These are phyloP conservation scores for Pelochelys cantorii DNA, from an alignment of 2,797 vertebrate species.

Conservation along the genomic window DNA sequence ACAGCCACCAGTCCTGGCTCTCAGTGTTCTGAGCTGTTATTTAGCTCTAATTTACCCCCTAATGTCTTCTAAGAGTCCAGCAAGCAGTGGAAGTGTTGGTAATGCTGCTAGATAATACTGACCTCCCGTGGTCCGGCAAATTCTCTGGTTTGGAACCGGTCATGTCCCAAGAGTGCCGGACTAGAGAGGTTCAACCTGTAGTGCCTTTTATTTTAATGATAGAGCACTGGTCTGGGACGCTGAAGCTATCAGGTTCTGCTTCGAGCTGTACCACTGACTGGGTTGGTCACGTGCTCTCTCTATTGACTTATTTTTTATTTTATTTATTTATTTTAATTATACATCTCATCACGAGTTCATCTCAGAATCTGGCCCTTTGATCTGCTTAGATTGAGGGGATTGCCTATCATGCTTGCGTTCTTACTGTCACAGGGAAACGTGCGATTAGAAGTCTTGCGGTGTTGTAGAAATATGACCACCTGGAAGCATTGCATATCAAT, in stretches of 20 bases:
- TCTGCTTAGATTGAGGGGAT: rapidly evolving
- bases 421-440: rapidly evolving
- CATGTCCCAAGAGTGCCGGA: too few species aligned
- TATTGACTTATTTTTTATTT: too few species aligned
- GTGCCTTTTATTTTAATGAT: neutral
- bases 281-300: neutral
- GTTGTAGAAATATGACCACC: neutral
- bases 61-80: too few species aligned
- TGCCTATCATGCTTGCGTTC: rapidly evolving
- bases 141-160: too few species aligned
- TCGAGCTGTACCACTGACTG: neutral
- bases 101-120: too few species aligned
- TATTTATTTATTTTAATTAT: neutral
- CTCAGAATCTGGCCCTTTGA: neutral
- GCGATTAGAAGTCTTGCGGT: neutral
- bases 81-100: too few species aligned
- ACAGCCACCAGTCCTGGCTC: too few species aligned
- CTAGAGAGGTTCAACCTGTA: neutral
- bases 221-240: neutral
- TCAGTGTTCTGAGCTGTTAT: too few species aligned
- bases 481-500: neutral
- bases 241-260: neutral
- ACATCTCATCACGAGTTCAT: neutral
- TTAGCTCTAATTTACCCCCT: too few species aligned
- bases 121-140: too few species aligned